These are phyloP conservation scores for Myotis findleyi DNA, from an alignment of 2,797 vertebrate species.

Conservation along the genomic window DNA sequence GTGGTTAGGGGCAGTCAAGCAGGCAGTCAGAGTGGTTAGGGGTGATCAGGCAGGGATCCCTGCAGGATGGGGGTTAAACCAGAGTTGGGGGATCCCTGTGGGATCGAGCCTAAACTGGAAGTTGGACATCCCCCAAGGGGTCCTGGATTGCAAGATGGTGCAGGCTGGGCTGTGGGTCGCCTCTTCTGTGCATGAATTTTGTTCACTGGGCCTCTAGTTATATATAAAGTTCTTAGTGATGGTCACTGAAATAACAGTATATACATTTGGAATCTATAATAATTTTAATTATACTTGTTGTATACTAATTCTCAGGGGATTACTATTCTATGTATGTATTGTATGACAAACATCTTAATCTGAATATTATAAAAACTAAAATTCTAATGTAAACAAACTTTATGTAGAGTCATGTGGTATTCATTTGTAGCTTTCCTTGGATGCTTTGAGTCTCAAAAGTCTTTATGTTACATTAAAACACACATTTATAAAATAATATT, in stretches of 20 bases:
- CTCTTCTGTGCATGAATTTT: no score
- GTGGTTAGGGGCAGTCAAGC: no score
- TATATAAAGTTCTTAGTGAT: conserved; percentile 43
- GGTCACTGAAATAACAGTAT: conserved; percentile 43
- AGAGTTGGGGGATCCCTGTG: no score
- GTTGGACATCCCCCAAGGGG: no score
- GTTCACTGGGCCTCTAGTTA: background rate
- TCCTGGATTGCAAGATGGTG: no score
- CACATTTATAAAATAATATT: background rate
- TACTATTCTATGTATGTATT: background rate
- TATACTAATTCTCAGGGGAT: conserved; percentile 34
- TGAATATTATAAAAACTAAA: conserved; percentile 25
- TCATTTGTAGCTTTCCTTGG: background rate
- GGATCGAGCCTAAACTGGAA: no score
- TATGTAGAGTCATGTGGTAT: background rate
- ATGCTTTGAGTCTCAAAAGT: background rate
- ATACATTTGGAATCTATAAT: conserved; percentile 34
- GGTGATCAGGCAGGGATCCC: no score
- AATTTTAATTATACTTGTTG: conserved; percentile 40
- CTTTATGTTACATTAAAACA: background rate
- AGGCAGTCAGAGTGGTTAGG: no score
- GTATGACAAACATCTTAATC: background rate
- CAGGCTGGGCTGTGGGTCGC: no score
- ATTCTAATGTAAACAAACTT: background rate
- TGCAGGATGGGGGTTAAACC: no score